Base-by-base conservation (phyloP, 2,797 vertebrate genomes). In the Smutsia gigantea region DNA sequence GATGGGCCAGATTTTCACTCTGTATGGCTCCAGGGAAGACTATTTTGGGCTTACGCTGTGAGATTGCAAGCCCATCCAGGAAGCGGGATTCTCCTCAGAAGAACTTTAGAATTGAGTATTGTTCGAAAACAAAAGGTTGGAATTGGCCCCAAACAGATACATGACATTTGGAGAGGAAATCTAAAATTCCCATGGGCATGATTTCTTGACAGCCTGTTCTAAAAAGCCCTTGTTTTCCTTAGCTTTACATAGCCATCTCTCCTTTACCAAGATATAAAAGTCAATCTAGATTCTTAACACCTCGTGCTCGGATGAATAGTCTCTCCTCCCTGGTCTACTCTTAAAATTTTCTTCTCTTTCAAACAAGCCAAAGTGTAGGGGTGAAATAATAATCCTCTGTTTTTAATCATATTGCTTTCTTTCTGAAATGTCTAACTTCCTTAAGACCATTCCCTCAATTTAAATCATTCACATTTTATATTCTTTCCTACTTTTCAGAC, bases 51-150 rank as follows among this genome's bases (percentile, higher is more conserved):
- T 90, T 6, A 46, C 18, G 79, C 31, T 72, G 39, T 71, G 86
- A 94, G 31, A 57, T 15, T 34, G 61, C 34, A 72, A n/a, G 57
- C 10, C 39, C 34, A 84, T 72, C 63, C 59, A 83, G 59, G 78
- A 86, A 63, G 64, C 59, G 93, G 25, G 42, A 75, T 53, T 90
- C 57, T 88, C 90, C 74, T 66, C 49, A 66, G 66, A 75, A 90
- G 72, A 78, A 69, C 61, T 72, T 93, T 64, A 95, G 59, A 96
- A 97, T 83, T 75, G 31, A 85, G 77, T 34, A 95, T 94, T 96
- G 92, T 97, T 93, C 88, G 81, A 83, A 79, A 95, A 90, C 81
- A 93, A 95, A 94, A 75, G 87, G 8, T 57, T 93, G 66, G 55
- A 79, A 84, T 86, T 95, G 75, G 75, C 75, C 21, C 79, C 53